These are phyloP conservation scores for Felis catus DNA, from an alignment of 2,113 vertebrate genomes.

Conservation along the genomic window F.catus_Fca126_mat1.0 CM031423.1:47329501-47330000, in stretches of 20 bases:
- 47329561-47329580: background rate
- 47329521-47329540: too few species aligned
- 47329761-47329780: background rate
- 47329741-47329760: background rate
- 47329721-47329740: background rate
- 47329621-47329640: background rate
- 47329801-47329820: background rate
- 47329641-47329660: background rate
- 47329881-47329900: background rate
- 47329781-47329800: background rate
- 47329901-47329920: background rate
- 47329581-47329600: background rate
- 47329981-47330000: too few species aligned
- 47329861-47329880: background rate
- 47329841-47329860: background rate
- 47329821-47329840: background rate
- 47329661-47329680: background rate
- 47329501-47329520: background rate
- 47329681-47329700: background rate
- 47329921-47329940: fast-evolving
- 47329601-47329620: background rate
- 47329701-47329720: background rate
- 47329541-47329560: background rate
- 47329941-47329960: background rate
- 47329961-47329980: background rate